Percentiles rank a stretch among this genome's conserved stretches.
Evolutionary conservation across 2,797 vertebrate species (phyloP).

Genomic region (Cephalopachus bancanus): DNA sequence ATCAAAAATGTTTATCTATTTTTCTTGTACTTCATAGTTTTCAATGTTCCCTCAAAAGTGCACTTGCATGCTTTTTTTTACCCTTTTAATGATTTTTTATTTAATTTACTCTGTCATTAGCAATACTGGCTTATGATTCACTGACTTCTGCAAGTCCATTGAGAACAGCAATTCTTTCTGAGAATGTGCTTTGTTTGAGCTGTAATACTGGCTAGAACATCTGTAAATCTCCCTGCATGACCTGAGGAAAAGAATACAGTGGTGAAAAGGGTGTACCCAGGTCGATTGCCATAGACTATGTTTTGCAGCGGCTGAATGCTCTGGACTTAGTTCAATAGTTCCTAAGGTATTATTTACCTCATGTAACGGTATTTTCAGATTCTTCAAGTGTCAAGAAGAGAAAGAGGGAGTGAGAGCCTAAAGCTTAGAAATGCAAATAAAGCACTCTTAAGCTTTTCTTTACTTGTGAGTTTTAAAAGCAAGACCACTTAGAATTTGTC

Average conservation of each 20-base stretch:
- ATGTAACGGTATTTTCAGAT: constrained; percentile 55
- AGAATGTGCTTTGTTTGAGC: neutral
- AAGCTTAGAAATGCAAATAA: constrained; percentile 73
- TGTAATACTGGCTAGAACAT: neutral
- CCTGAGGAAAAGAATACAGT: neutral
- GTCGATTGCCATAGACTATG: neutral
- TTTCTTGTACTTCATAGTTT: neutral
- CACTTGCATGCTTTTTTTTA: neutral
- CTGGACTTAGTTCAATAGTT: neutral
- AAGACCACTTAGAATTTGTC: constrained; percentile 33
- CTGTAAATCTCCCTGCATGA: neutral
- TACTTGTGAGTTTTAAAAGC: constrained; percentile 40
- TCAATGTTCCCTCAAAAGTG: neutral
- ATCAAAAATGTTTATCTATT: neutral
- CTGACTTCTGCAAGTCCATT: neutral
- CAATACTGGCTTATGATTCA: neutral
- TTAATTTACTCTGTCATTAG: neutral
- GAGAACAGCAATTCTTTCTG: neutral
- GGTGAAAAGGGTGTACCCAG: neutral
- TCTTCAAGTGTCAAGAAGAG: constrained; percentile 59
- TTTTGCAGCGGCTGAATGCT: constrained; percentile 31
- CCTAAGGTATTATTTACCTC: constrained; percentile 59
- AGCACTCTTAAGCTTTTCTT: neutral
- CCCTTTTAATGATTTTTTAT: neutral
- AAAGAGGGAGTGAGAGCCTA: constrained; percentile 21